phyloP scores from a whole-genome alignment of 2,888 invertebrate species.

The Spialia ferax region DNA sequence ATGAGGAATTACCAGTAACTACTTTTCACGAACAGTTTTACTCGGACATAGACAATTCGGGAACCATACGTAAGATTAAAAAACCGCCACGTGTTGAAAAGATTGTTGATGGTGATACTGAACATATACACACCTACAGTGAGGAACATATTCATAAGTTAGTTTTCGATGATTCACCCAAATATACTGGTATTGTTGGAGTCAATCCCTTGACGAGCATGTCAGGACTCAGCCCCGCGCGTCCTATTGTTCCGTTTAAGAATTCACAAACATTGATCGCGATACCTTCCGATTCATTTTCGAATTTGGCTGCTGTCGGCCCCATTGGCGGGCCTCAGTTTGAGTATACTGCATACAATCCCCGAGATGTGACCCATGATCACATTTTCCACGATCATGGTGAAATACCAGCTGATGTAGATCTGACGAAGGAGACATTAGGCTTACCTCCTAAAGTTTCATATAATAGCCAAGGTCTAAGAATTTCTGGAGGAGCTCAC shows the following conservation, averaged over 20 bases:
- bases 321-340: conserved; percentile 66
- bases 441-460: conserved; percentile 69
- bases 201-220: conserved; percentile 63
- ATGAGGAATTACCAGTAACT: conserved; percentile 75
- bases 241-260: conserved; percentile 65
- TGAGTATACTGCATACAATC: conserved; percentile 77
- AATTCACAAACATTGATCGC: conserved; percentile 63
- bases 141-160: conserved; percentile 83
- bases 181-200: conserved; percentile 57
- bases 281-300: conserved; percentile 60
- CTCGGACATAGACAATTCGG: conserved; percentile 77
- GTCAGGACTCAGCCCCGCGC: conserved; percentile 57
- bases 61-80: conserved; percentile 74
- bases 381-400: conserved; percentile 83
- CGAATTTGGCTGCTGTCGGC: conserved; percentile 62
- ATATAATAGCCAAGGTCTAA: conserved; percentile 72
- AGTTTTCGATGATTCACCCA: conserved; percentile 67
- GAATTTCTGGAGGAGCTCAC: conserved; percentile 54
- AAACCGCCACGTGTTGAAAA: conserved; percentile 83
- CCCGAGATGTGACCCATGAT: conserved; percentile 82
- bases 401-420: conserved; percentile 70
- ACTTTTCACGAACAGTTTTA: conserved; percentile 82
- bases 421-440: conserved; percentile 67
- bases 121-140: conserved; percentile 83
- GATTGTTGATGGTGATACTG: conserved; percentile 82